These are phyloP conservation scores for Nannospalax galili DNA, from an alignment of 2,113 vertebrate species.

Conservation along the genomic window DNA sequence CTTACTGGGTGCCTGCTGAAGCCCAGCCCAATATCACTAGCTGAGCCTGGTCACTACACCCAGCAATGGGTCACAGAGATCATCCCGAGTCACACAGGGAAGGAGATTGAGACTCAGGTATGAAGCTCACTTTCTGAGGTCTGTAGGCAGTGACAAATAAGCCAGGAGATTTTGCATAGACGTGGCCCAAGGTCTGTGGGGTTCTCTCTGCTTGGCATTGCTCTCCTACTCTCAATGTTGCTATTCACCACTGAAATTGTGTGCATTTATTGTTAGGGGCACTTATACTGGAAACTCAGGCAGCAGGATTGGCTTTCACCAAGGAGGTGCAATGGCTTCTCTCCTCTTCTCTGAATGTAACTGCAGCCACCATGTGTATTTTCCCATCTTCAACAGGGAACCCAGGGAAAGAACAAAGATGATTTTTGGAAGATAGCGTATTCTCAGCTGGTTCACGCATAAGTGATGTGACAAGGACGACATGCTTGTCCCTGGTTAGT, in stretches of 20 bases:
- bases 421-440: constrained; percentile 79
- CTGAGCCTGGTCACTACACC: fast-evolving
- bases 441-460: constrained; percentile 86
- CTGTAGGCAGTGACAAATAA: no score
- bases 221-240: background rate
- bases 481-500: constrained; percentile 80
- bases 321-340: background rate
- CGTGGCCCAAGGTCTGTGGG: fast-evolving
- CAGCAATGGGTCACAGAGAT: background rate
- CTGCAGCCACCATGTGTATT: constrained; percentile 2
- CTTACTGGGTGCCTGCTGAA: background rate
- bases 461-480: constrained; percentile 86
- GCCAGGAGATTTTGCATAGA: fast-evolving
- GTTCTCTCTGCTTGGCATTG: fast-evolving
- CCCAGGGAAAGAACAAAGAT: constrained; percentile 63
- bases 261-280: background rate
- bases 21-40: fast-evolving
- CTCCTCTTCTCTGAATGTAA: constrained; percentile 48
- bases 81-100: fast-evolving
- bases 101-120: no score
- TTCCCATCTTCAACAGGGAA: constrained; percentile 51
- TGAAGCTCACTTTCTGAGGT: fast-evolving
- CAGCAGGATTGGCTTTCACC: background rate
- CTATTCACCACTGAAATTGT: background rate
- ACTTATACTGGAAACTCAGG: background rate